Base-by-base conservation (phyloP, 1,140 invertebrate genomes). In the Drosophila ficusphila region DNA sequence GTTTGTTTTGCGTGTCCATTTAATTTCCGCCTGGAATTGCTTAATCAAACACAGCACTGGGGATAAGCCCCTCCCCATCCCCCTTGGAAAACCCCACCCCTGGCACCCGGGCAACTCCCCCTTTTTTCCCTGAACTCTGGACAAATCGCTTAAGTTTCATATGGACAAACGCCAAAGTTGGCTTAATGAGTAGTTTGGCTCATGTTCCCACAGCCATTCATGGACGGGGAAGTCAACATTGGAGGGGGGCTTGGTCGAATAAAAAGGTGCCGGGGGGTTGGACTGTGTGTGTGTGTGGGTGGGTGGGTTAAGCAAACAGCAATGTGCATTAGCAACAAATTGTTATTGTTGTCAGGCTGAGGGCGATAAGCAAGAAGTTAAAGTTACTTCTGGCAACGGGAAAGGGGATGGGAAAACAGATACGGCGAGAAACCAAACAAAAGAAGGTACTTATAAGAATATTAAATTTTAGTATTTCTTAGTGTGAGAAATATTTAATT, bases 1-100 rank as follows among this genome's bases (percentile, higher is more conserved):
- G 81, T 85, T 85, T 88, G 82, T 88, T 83, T 73, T 88, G 83
- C 82, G 82, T 88, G 82, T 88, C 82, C 82, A 88, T 88, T 88
- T 88, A 88, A 88, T 88, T 88, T 88, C 82, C 82, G 82, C 54
- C 74, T 82, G 82, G 74, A 88, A 88, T 82, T 88, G 82, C 82
- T 88, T 88, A 88, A 88, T 88, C 82, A 88, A 88, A 88, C 82
- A 78, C 64, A 46, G 74, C 64, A 56, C 64, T 60, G 51, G 21
- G 62, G 69, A 74, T 74, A 53, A 73, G 33, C 70, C 44, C 12
- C 3, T n/a, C 16, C 23, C 21, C 29, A 9, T 0, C 9, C 8
- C 29, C 21, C 7, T 42, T 14, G 33, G 5, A 4, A 9, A 34
- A 5, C 31, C 4, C 18, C 11, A 3, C 5, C 23, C 27, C 38